phyloP scores from a whole-genome alignment of 2,113 vertebrate genomes.

The Anguilla japonica region DNA sequence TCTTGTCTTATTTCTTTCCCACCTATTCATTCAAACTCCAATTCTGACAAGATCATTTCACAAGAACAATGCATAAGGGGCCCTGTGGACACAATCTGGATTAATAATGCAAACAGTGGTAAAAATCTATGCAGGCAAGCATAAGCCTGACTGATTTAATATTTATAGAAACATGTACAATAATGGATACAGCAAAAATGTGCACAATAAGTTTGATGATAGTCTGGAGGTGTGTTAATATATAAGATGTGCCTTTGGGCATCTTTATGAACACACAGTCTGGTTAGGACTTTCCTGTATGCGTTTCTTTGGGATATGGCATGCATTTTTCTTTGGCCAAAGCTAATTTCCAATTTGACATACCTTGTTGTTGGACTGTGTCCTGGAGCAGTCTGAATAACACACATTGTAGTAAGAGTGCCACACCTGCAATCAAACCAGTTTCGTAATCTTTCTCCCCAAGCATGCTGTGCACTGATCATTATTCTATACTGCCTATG shows the following conservation, averaged over 20 bases:
- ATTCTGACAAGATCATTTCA: conserved; percentile 29
- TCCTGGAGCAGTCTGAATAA: neutral
- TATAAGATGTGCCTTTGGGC: conserved; percentile 49
- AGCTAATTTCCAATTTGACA: conserved; percentile 1
- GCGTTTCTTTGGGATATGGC: neutral
- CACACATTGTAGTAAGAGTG: neutral
- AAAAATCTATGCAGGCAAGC: conserved; percentile 57
- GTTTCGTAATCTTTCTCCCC: neutral
- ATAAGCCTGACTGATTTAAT: conserved; percentile 59
- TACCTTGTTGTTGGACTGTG: neutral
- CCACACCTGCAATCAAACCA: neutral
- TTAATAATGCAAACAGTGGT: conserved; percentile 60
- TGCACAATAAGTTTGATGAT: conserved; percentile 55
- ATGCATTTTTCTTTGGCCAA: neutral
- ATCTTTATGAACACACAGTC: conserved; percentile 16
- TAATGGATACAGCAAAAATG: conserved; percentile 54
- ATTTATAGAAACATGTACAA: conserved; percentile 68
- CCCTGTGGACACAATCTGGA: conserved; percentile 29
- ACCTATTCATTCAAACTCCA: neutral
- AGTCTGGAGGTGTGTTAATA: conserved; percentile 50
- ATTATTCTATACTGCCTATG: neutral
- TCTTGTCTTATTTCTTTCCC: neutral
- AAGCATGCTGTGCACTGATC: neutral
- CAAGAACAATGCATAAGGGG: conserved; percentile 42
- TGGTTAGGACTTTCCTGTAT: neutral